Percentiles rank a stretch among this genome's conserved stretches.
Conservation (phyloP, 2,888 invertebrate genomes). For the Piscicola geometra region DNA sequence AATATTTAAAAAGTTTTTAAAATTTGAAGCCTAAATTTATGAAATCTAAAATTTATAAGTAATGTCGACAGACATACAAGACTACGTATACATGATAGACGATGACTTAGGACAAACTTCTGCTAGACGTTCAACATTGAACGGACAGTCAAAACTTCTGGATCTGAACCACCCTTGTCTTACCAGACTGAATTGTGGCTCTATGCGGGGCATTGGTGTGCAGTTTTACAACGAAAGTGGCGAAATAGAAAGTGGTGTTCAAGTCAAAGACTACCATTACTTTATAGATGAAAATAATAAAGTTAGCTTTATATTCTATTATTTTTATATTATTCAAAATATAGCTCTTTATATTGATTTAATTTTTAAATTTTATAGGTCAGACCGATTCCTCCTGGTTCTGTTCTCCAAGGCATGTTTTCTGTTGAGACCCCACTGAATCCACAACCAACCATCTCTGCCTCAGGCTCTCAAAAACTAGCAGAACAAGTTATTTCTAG, state of each 20-base stretch:
- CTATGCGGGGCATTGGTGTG: slow-evolving; percentile 9
- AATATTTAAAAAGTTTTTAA: too few species aligned
- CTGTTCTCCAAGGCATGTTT: slow-evolving; percentile 23
- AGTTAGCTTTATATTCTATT: neutral
- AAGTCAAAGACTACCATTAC: slow-evolving; percentile 21
- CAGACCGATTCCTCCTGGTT: slow-evolving; percentile 11
- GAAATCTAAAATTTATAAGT: too few species aligned
- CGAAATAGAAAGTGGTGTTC: slow-evolving; percentile 18
- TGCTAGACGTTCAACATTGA: neutral
- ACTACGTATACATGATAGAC: neutral
- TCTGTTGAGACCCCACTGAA: neutral
- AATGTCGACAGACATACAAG: neutral
- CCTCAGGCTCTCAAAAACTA: neutral
- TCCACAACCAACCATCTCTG: neutral
- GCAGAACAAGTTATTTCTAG: slow-evolving; percentile 1
- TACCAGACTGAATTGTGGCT: neutral
- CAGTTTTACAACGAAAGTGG: slow-evolving; percentile 20
- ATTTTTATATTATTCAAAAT: neutral
- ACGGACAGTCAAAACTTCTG: neutral
- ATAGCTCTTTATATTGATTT: neutral
- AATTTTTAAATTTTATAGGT: neutral
- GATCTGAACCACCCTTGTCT: neutral
- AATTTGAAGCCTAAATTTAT: too few species aligned
- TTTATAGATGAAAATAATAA: slow-evolving; percentile 26
- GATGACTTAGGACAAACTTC: neutral